Conservation (phyloP, 2,797 vertebrate genomes). For the Tamandua tetradactyla region DNA sequence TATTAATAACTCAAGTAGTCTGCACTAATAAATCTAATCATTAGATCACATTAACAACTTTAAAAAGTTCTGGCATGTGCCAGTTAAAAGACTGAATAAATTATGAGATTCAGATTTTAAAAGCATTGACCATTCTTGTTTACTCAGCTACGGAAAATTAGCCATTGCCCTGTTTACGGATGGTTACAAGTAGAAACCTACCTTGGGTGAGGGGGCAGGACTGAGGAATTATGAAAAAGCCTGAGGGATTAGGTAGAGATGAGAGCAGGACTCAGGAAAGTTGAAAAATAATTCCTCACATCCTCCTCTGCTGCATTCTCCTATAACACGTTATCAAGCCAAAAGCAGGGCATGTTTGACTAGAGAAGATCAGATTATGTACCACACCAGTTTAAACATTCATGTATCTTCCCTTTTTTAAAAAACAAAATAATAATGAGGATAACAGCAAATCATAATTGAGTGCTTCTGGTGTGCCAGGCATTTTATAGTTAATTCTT, state of each 20-base stretch:
- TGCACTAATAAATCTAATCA: conserved; percentile 44
- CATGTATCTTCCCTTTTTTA: background rate
- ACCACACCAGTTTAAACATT: conserved; percentile 36
- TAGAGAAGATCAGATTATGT: conserved; percentile 1
- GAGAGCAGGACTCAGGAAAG: conserved; percentile 11
- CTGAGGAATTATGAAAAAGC: background rate
- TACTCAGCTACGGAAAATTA: conserved; percentile 29
- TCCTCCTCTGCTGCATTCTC: background rate
- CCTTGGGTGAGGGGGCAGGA: background rate
- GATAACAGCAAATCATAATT: conserved; percentile 2
- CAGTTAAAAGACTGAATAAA: conserved; percentile 24
- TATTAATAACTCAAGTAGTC: conserved; percentile 39
- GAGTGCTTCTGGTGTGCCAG: background rate
- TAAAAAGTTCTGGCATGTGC: conserved; percentile 25
- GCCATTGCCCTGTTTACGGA: background rate
- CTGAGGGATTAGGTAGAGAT: conserved; percentile 10
- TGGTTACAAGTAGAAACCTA: background rate
- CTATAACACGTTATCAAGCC: background rate
- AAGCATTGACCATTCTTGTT: background rate
- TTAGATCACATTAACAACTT: conserved; percentile 47
- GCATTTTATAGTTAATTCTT: conserved; percentile 21
- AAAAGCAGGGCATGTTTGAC: background rate
- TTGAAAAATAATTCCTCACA: background rate
- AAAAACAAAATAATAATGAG: background rate
- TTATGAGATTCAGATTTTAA: conserved; percentile 23